Base-by-base conservation (phyloP, 92 coral and sea anemone genomes). In the Paramuricea clavata region DNA sequence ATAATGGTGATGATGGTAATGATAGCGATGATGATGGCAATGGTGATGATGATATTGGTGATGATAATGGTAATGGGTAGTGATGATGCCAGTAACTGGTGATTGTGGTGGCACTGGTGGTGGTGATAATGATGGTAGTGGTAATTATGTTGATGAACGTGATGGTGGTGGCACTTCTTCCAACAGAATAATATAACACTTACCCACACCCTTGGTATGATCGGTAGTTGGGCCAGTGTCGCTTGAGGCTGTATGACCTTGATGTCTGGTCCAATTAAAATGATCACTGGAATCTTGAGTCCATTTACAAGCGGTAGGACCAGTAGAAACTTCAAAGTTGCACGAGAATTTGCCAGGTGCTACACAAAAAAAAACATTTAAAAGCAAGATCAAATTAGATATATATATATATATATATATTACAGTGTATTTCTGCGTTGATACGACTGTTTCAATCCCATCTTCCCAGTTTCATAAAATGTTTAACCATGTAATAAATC, bases 181-280 rank as follows among this genome's bases (percentile, higher is more conserved):
- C 21, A 44, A 33, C 34, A 56, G 36, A 9, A 69, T 23, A 15
- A n/a, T n/a, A n/a, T 8, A 87, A 0, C 72, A 86, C 47, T 87
- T 92, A 41, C 98, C 99, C 82, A 91, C 95, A 22, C 93, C 98
- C 44, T 89, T 89, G 49, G 99, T 93, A 82, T 96, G 99, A 73
- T 96, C 99, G 28, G 81, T 31, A 0, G 78, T 52, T 13, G 99
- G 99, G 2, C 99, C 99, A 7, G 99, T 96, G 8, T 88, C 92
- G 10, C 70, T 71, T 25, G 99, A 96, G 30, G 62, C 62, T 2
- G 99, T 96, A 32, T 93, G 94, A 1, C 98, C 99, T 77, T 96
- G 98, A 59, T 92, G 82, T 2, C 96, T 88, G 4, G 97, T 96
- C 99, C 99, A 96, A 92, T 96, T 93, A 68, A 96, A 96, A n/a